Evolutionary conservation across 2,888 invertebrate genomes (phyloP).

Genomic region (Choreutis nemorana): DNA sequence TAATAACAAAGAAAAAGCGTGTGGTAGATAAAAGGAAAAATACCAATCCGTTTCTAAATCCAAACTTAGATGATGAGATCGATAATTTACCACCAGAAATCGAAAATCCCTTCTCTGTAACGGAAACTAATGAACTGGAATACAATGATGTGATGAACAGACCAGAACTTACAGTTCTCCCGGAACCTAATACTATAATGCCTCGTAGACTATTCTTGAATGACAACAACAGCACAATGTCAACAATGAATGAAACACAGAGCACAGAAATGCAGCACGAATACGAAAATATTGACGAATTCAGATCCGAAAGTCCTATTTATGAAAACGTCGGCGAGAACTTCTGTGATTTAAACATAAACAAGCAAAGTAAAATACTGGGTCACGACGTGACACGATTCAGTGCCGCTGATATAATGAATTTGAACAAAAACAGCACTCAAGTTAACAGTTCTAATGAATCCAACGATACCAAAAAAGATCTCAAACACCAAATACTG

Average conservation of each 20-base stretch:
- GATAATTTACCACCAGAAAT: constrained; percentile 15
- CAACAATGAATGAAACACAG: constrained; percentile 44
- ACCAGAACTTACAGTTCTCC: constrained; percentile 14
- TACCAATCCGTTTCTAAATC: constrained; percentile 55
- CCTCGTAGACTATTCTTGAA: constrained; percentile 42
- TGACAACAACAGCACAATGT: constrained; percentile 52
- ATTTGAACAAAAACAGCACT: constrained; percentile 34
- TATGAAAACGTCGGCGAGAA: constrained; percentile 41
- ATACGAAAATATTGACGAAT: constrained; percentile 49
- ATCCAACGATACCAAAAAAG: constrained; percentile 42
- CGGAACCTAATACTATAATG: constrained; percentile 21
- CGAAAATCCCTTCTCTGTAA: constrained; percentile 40
- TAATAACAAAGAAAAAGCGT: constrained; percentile 48
- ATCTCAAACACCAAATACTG: constrained; percentile 34
- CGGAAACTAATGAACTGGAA: constrained; percentile 22
- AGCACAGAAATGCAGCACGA: constrained; percentile 28
- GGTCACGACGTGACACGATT: constrained; percentile 55
- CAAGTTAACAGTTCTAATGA: constrained; percentile 34
- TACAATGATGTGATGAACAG: constrained; percentile 30
- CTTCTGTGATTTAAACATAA: constrained; percentile 23
- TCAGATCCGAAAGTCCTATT: constrained; percentile 41
- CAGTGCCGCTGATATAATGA: constrained; percentile 48
- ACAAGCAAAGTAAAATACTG: constrained; percentile 58
- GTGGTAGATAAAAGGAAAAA: constrained; percentile 26
- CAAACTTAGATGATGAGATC: constrained; percentile 24